These are phyloP conservation scores for Cryptotis parvus DNA, from an alignment of 2,113 vertebrate species.

Conservation along the genomic window DNA sequence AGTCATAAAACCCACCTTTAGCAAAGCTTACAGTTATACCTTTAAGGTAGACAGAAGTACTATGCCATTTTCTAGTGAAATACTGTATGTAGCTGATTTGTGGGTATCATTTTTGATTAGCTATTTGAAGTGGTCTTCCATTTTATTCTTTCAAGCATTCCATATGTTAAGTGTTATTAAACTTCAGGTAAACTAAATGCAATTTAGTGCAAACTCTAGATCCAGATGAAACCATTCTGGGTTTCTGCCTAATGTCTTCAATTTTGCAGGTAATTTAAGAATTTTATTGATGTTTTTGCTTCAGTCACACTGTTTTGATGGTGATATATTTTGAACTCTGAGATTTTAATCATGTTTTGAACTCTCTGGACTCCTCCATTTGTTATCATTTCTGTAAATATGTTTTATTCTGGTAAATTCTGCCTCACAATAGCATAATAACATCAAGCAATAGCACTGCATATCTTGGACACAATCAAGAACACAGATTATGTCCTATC, in stretches of 20 bases:
- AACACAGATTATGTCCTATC: not conserved
- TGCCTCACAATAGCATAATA: not conserved
- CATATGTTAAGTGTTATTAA: not conserved
- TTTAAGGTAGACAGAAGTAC: not conserved
- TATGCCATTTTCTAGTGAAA: not conserved
- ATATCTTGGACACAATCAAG: not conserved
- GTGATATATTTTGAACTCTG: not conserved
- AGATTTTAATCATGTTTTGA: not conserved
- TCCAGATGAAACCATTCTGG: not conserved
- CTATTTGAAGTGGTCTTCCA: not conserved
- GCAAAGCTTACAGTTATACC: not conserved
- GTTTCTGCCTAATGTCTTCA: not conserved
- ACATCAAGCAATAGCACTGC: not conserved
- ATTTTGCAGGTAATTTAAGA: conserved; percentile 44
- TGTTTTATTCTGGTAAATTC: not conserved
- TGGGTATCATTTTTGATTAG: not conserved
- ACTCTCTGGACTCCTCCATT: not conserved
- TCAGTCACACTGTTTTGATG: not conserved
- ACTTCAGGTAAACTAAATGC: not conserved
- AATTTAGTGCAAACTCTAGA: not conserved
- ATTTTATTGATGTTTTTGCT: not conserved
- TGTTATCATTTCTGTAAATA: not conserved
- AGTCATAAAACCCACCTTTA: not conserved
- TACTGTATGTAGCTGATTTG: not conserved
- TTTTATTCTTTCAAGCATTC: not conserved